Evolutionary conservation across 2,113 vertebrate species (phyloP).

Genomic region (Argyrosomus japonicus): DNA sequence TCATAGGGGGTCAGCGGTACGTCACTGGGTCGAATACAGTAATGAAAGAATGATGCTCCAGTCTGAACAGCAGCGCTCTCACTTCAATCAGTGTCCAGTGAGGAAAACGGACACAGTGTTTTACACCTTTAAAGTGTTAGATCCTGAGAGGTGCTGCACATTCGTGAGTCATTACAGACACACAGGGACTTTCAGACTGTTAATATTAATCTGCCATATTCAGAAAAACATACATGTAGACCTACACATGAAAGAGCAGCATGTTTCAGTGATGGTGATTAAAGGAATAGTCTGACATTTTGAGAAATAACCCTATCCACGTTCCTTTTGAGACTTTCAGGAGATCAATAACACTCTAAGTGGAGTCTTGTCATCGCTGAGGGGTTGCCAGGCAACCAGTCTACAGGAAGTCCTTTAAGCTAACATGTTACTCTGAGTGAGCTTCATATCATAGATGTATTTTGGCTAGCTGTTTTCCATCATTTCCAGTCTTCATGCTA

Average conservation of each 20-base stretch:
- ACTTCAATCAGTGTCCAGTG: not conserved
- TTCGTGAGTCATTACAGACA: constrained; percentile 20
- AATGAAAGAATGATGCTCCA: constrained; percentile 6
- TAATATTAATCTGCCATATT: constrained; percentile 1
- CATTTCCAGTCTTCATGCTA: not conserved
- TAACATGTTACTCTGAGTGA: not conserved
- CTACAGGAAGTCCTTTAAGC: not conserved
- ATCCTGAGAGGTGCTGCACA: constrained; percentile 36
- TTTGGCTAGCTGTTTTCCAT: no score
- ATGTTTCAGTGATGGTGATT: not conserved
- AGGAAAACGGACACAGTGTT: constrained; percentile 36
- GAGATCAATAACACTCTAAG: not conserved
- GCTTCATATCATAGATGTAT: not conserved
- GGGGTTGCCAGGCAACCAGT: not conserved
- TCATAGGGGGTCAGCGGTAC: constrained; percentile 43
- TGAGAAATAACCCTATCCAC: no score
- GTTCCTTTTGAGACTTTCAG: not conserved
- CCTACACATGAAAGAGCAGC: not conserved
- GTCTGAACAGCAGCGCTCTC: constrained; percentile 5
- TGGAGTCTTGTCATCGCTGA: not conserved
- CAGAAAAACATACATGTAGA: not conserved
- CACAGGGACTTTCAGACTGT: not conserved
- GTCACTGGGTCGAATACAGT: constrained; percentile 40
- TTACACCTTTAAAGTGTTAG: constrained; percentile 55
- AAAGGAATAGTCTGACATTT: not conserved